Evolutionary conservation across 64 coral and sea anemone genomes (phyloP).

Genomic region (Montipora foliosa): DNA sequence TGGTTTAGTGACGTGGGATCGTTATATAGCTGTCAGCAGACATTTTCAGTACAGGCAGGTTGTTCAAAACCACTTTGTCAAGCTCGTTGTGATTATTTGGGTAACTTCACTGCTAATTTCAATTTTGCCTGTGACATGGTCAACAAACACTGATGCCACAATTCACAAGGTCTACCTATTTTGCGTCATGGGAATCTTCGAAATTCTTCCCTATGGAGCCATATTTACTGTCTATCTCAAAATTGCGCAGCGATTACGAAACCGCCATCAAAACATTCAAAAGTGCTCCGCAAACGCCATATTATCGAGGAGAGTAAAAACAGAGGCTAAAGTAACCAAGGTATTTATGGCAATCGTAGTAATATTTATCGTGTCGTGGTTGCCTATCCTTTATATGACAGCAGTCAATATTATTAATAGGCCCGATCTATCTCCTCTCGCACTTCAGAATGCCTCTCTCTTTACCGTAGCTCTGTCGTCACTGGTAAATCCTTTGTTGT

Average conservation of each 20-base stretch:
- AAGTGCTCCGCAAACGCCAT: background rate
- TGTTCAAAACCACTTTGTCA: slow-evolving; percentile 1
- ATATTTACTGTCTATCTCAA: slow-evolving; percentile 11
- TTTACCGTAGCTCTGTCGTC: slow-evolving; percentile 22
- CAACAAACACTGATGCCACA: background rate
- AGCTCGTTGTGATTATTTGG: slow-evolving; percentile 11
- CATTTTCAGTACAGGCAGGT: slow-evolving; percentile 13
- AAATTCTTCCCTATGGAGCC: slow-evolving; percentile 8
- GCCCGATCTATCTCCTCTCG: background rate
- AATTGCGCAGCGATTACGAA: background rate
- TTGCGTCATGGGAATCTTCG: slow-evolving; percentile 16
- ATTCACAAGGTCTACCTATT: slow-evolving; percentile 37
- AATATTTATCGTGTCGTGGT: slow-evolving; percentile 41
- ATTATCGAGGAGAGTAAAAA: background rate
- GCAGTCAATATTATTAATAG: background rate
- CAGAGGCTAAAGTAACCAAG: slow-evolving; percentile 36
- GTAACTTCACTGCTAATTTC: slow-evolving; percentile 21
- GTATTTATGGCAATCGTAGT: slow-evolving; percentile 23
- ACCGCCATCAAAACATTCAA: background rate
- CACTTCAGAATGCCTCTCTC: slow-evolving; percentile 1
- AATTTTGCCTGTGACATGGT: slow-evolving; percentile 11
- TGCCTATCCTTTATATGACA: slow-evolving; percentile 51
- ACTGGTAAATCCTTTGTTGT: slow-evolving; percentile 32
- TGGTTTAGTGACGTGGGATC: slow-evolving; percentile 42
- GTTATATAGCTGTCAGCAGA: slow-evolving; percentile 14